phyloP scores from a whole-genome alignment of 1,140 invertebrate species.

The Xylocopa sonorina region DNA sequence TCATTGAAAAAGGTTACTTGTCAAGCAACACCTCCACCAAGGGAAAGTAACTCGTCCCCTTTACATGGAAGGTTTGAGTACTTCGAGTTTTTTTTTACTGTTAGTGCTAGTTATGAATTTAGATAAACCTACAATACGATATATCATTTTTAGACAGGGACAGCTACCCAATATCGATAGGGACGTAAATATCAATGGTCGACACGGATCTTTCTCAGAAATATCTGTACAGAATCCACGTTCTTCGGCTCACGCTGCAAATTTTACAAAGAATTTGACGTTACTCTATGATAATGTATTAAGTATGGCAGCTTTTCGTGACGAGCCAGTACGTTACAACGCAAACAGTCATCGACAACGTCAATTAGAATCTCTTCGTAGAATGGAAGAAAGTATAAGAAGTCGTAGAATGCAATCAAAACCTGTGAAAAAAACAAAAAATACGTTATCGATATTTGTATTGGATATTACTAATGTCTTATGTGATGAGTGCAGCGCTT shows the following conservation, averaged over 20 bases:
- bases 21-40: conserved; percentile 62
- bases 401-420: conserved; percentile 69
- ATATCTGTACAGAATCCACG: conserved; percentile 51
- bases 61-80: conserved; percentile 68
- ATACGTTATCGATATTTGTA: conserved; percentile 91
- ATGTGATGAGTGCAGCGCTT: conserved; percentile 85
- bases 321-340: conserved; percentile 78
- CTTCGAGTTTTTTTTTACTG: not conserved
- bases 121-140: not conserved
- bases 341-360: conserved; percentile 83
- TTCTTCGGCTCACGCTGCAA: conserved; percentile 43
- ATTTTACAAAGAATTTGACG: conserved; percentile 60
- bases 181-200: conserved; percentile 89
- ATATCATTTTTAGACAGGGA: conserved; percentile 58
- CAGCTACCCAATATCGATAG: conserved; percentile 80
- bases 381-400: conserved; percentile 84
- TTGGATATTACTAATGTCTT: conserved; percentile 90
- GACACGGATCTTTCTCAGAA: conserved; percentile 83
- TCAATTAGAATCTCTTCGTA: conserved; percentile 84
- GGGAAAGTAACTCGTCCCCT: conserved; percentile 42
- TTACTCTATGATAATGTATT: conserved; percentile 83
- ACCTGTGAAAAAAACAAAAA: conserved; percentile 74
- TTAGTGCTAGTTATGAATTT: not conserved
- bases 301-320: conserved; percentile 85
- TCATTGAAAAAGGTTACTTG: conserved; percentile 70